These are phyloP conservation scores for Panagrolaimus sp. DNA, from an alignment of 1,140 invertebrate genomes.

Conservation along the genomic window DNA sequence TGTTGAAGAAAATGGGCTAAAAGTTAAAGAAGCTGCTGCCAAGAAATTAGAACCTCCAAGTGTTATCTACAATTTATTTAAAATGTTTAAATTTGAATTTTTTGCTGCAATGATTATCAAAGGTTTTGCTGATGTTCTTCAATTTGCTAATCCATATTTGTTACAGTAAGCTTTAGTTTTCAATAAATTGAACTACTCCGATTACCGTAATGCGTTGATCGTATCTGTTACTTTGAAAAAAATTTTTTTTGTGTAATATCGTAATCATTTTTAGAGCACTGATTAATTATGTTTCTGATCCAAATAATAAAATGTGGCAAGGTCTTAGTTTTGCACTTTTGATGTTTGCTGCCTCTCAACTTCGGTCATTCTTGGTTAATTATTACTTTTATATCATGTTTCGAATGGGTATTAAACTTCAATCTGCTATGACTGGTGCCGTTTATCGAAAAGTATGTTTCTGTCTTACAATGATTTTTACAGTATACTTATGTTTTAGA, in stretches of 20 bases:
- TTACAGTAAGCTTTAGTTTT: constrained; percentile 54
- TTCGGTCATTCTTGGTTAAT: not conserved
- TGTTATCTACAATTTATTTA: constrained; percentile 43
- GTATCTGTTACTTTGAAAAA: no score
- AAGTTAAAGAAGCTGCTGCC: constrained; percentile 17
- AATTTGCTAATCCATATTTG: constrained; percentile 55
- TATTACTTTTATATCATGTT: constrained; percentile 14
- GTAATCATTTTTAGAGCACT: not conserved
- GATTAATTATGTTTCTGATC: not conserved
- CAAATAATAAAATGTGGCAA: not conserved
- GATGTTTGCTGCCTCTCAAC: constrained; percentile 11
- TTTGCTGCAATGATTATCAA: constrained; percentile 48
- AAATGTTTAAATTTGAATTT: constrained; percentile 54
- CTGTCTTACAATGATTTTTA: not conserved
- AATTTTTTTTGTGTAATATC: no score
- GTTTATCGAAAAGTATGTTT: constrained; percentile 15
- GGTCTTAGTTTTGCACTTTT: not conserved
- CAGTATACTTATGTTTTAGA: constrained; percentile 26
- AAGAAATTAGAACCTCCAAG: constrained; percentile 34
- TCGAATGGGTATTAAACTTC: constrained; percentile 2
- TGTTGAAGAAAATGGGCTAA: constrained; percentile 5
- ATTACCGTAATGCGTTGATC: no score
- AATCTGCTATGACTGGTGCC: constrained; percentile 1
- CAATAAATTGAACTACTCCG: no score
- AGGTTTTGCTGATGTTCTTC: constrained; percentile 47